phyloP scores from a whole-genome alignment of 2,113 vertebrate species.

The Dipodomys merriami region DNA sequence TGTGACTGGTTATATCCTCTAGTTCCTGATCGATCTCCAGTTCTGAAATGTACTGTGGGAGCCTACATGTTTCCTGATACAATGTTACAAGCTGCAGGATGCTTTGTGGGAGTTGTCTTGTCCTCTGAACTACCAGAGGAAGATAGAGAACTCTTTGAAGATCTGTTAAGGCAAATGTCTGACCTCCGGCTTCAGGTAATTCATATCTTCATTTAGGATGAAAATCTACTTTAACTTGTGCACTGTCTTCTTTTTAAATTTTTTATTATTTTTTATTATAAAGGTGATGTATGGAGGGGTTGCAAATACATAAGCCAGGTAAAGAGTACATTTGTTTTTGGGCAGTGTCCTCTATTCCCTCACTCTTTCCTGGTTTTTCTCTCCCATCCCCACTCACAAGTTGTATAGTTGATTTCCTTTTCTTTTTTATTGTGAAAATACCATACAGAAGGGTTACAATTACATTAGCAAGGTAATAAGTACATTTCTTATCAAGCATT shows the following conservation, averaged over 20 bases:
- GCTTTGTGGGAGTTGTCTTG: constrained; percentile 95
- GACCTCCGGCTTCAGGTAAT: constrained; percentile 95
- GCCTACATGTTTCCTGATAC: constrained; percentile 98
- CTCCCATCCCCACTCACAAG: no score
- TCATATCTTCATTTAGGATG: not conserved
- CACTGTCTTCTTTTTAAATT: not conserved
- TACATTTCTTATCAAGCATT: no score
- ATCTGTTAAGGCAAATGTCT: constrained; percentile 95
- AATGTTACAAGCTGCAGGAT: constrained; percentile 92
- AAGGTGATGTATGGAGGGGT: no score
- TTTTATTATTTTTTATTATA: no score
- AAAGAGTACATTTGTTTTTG: no score
- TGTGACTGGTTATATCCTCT: constrained; percentile 98
- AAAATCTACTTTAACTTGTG: not conserved
- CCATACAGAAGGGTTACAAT: no score
- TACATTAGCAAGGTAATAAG: no score
- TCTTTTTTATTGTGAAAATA: no score
- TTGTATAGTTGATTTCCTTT: no score
- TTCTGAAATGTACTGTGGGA: constrained; percentile 93
- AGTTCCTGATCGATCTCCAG: constrained; percentile 93
- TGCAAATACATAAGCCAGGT: no score
- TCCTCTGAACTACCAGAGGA: constrained; percentile 93
- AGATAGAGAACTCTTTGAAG: constrained; percentile 92
- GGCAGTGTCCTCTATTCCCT: no score
- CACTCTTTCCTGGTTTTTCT: no score